Evolutionary conservation across 35 echinoderm and acorn worm species (phyloP).

Genomic region (Apostichopus parvimensis): DNA sequence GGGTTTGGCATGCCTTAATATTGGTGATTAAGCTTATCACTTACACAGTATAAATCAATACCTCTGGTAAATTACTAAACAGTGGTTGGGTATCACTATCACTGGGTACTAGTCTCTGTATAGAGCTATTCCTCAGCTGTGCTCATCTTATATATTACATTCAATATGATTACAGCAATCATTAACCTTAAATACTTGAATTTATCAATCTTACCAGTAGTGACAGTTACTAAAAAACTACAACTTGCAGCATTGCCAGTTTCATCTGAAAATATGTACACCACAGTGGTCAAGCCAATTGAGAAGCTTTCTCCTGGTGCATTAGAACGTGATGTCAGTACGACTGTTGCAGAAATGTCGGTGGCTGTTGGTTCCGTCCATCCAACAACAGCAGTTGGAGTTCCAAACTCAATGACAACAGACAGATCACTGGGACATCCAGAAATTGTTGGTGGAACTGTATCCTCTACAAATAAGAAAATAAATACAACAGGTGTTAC

Average conservation of each 20-base stretch:
- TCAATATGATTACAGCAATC: too few species aligned
- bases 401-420: not conserved
- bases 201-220: slow-evolving; percentile 11
- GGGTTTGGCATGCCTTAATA: too few species aligned
- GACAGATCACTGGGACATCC: slow-evolving; percentile 10
- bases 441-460: slow-evolving; percentile 13
- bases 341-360: not conserved
- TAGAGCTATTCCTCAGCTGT: too few species aligned
- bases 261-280: slow-evolving; percentile 66
- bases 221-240: slow-evolving; percentile 63
- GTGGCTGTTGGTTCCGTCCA: slow-evolving; percentile 67
- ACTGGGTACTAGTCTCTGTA: too few species aligned
- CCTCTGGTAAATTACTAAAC: too few species aligned
- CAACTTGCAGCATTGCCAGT: slow-evolving; percentile 60
- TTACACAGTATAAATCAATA: too few species aligned
- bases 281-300: slow-evolving; percentile 53
- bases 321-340: slow-evolving; percentile 15
- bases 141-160: too few species aligned
- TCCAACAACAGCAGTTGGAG: not conserved
- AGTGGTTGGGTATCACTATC: too few species aligned
- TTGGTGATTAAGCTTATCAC: too few species aligned
- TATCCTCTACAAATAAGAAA: slow-evolving; percentile 13
- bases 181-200: too few species aligned
- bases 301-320: slow-evolving; percentile 57
- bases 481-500: not conserved